Evolutionary conservation across 2,113 vertebrate species (phyloP).

Genomic region (Otolemur garnettii): DNA sequence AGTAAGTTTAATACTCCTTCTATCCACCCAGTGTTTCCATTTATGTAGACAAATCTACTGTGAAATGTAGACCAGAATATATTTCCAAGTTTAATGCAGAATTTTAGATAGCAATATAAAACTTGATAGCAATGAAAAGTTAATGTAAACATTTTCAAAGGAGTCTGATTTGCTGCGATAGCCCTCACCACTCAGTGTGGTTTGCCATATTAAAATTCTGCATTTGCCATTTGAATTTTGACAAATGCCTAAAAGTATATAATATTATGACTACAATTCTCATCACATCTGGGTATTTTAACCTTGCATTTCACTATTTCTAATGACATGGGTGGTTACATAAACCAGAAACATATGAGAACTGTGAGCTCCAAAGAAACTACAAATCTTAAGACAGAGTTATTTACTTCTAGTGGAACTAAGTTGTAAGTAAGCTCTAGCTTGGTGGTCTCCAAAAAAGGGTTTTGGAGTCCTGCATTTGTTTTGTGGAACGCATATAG

Average conservation of each 20-base stretch:
- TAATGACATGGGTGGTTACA: conserved; percentile 67
- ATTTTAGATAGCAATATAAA: conserved; percentile 72
- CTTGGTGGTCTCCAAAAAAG: conserved; percentile 55
- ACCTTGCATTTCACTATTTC: conserved; percentile 70
- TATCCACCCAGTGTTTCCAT: conserved; percentile 57
- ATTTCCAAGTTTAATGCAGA: conserved; percentile 42
- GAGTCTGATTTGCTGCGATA: conserved; percentile 71
- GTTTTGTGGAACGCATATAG: conserved; percentile 46
- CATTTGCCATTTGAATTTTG: conserved; percentile 71
- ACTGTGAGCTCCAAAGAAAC: conserved; percentile 72
- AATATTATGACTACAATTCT: conserved; percentile 71
- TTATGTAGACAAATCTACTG: conserved; percentile 60
- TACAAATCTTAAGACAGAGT: conserved; percentile 59
- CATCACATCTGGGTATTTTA: conserved; percentile 74
- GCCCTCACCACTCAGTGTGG: conserved; percentile 54
- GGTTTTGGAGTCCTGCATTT: conserved; percentile 52
- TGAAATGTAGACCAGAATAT: conserved; percentile 70
- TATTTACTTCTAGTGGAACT: conserved; percentile 73
- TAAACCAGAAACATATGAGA: conserved; percentile 78
- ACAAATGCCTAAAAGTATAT: conserved; percentile 73
- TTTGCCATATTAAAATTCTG: conserved; percentile 68
- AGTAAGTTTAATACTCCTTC: conserved; percentile 47
- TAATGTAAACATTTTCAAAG: conserved; percentile 76
- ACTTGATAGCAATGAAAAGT: conserved; percentile 74
- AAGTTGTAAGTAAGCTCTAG: conserved; percentile 46